Base-by-base conservation (phyloP, 2,888 invertebrate genomes). In the Nowickia ferox region DNA sequence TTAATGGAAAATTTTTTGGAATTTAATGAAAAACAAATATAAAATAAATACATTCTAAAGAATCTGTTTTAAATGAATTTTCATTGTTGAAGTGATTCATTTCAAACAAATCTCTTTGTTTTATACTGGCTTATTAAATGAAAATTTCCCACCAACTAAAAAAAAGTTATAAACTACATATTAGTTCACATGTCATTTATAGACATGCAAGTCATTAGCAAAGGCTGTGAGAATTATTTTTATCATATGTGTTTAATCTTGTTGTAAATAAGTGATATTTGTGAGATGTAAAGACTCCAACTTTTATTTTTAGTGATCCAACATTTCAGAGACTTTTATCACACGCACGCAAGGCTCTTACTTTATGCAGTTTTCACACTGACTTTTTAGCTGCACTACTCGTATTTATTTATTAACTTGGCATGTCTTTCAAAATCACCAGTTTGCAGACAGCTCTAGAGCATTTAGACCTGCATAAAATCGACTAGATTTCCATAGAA, bases 111-210 rank as follows among this genome's bases (percentile, higher is more conserved):
- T 48, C 13, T n/a, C 40, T 74, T 72, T 42, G 5, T 48, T 42
- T 22, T 17, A 38, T 53, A 53, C 17, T 59, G 46, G 63, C 44
- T 53, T 30, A 51, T 38, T 66, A 3, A 40, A 63, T 17, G 13
- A 44, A 68, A 75, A 61, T 69, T 81, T 81, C 68, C 75, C 81
- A 81, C 66, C 61, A 48, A 66, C 57, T 19, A 53, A 44, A 9
- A 65, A 9, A 51, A 17, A 22, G 38, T 1, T 15, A 59, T n/a
- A 30, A 30, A 74, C 9, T 42, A 2, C 9, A 40, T 9, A 48
- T 51, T 53, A 42, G 38, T 74, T 66, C 30, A 68, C 51, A 66
- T 66, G 66, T 81, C 17, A 81, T 59, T 59, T 30, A 68, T 44
- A 59, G 51, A 61, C 81, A 81, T 53, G 81, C 59, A 81, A 74